Evolutionary conservation across 2,797 vertebrate species (phyloP), one percentile per base, ranked within the genome.

Genomic region (Brachyalestes nurse): DNA sequence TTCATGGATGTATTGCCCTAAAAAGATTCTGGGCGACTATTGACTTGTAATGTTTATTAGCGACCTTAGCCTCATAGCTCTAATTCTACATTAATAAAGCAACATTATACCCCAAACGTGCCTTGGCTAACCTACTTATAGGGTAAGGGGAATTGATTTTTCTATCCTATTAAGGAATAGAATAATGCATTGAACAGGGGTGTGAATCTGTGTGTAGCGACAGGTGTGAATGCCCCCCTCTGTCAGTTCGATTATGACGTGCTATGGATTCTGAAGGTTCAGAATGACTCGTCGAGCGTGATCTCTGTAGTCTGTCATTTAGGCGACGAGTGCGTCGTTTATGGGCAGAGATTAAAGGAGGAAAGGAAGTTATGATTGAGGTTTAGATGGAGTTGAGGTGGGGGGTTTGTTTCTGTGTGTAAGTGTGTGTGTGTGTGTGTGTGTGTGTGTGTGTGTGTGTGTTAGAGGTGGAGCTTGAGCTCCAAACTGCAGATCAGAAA

Each of bases 291-390:
- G 1, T 9, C 16, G 28, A 53, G 23, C 28, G 47, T 71, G 25
- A 71, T 71, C 49, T 71, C 17, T 72, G 70, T 55, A 38, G 34
- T 16, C 40, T 47, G n/a, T 67, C 62, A 60, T 74, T 14, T 67
- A 51, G 23, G 21, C 5, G 21, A 53, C 47, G 40, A 47, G 82
- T 58, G 47, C 71, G 61, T 66, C 49, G 66, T 77, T 69, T 77
- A 85, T 77, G 80, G 38, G 72, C 70, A 79, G 45, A 69, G 72
- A 80, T 81, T 81, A 75, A 74, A 75, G 70, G 61, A 74, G 53
- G 76, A 79, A 70, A 81, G 75, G 72, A 57, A 28, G 40, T 77
- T 51, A 69, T 74, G 73, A 10, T 55, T 67, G 72, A 77, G 55
- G 82, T 67, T 79, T 45, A 51, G 70, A 21, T 53, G 73, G 25